phyloP scores from a whole-genome alignment of 2,113 vertebrate species.

The Phrynocephalus versicolor region DNA sequence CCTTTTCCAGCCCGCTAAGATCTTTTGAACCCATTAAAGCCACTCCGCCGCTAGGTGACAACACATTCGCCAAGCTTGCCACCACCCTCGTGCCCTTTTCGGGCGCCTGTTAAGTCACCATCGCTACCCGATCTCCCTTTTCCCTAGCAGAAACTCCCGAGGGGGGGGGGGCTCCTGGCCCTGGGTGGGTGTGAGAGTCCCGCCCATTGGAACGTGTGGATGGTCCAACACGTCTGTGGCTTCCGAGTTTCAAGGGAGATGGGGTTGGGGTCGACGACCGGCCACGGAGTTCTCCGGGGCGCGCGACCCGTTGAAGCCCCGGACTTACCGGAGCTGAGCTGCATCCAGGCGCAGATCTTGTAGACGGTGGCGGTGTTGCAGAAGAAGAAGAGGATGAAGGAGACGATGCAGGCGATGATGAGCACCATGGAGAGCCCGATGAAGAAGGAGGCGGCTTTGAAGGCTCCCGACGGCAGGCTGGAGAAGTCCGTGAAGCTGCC shows the following conservation, averaged over 20 bases:
- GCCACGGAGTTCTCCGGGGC: not conserved
- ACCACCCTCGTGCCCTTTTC: no score
- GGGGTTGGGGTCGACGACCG: no score
- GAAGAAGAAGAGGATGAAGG: slow-evolving; percentile 96
- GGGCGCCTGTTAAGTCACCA: no score
- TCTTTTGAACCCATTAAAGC: no score
- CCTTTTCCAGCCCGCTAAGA: not conserved
- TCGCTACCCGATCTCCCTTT: not conserved
- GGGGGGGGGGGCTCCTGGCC: no score
- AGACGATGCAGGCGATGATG: slow-evolving; percentile 90
- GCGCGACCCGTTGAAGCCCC: slow-evolving; percentile 27
- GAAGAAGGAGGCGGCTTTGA: slow-evolving; percentile 96
- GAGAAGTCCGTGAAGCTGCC: slow-evolving; percentile 97
- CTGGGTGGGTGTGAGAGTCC: no score
- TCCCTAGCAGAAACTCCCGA: not conserved
- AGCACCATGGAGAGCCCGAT: slow-evolving; percentile 96
- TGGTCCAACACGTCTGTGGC: not conserved
- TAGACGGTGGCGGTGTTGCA: slow-evolving; percentile 96
- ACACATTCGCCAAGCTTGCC: no score
- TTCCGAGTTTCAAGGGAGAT: not conserved
- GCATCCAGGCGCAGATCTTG: slow-evolving; percentile 98
- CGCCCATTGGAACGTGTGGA: no score
- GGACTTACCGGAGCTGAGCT: slow-evolving; percentile 88
- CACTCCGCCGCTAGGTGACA: no score
- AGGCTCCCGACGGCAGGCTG: slow-evolving; percentile 89